Percentiles rank a stretch among this genome's conserved stretches.
These are phyloP conservation scores for Nephila pilipes DNA, from an alignment of 1,140 invertebrate species.

Conservation along the genomic window DNA sequence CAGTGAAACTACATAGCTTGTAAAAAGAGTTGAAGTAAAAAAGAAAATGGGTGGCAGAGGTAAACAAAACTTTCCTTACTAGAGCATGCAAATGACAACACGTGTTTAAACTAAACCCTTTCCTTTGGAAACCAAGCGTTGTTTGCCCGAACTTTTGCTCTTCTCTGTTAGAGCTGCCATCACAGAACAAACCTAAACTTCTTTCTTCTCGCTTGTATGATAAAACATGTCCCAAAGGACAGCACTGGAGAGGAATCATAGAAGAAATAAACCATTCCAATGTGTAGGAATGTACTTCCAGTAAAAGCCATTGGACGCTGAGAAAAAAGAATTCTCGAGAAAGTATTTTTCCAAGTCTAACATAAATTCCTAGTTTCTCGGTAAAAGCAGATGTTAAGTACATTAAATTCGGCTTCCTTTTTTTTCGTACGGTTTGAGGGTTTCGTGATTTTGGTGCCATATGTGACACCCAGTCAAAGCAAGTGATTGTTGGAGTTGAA, in stretches of 20 bases:
- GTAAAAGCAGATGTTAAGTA: constrained; percentile 2
- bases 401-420: constrained; percentile 7
- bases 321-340: not conserved
- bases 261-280: constrained; percentile 30
- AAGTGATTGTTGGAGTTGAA: not conserved
- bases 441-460: not conserved
- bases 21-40: not conserved
- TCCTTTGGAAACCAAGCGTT: not conserved
- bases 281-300: not conserved
- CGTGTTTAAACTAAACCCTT: constrained; percentile 25
- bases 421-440: not conserved
- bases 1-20: not conserved
- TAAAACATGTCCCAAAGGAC: not conserved
- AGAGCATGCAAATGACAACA: constrained; percentile 22
- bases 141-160: not conserved
- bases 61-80: constrained; percentile 13
- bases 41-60: not conserved
- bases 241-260: not conserved
- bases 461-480: constrained; percentile 11
- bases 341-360: constrained; percentile 21
- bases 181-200: constrained; percentile 8
- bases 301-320: not conserved
- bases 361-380: not conserved
- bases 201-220: not conserved
- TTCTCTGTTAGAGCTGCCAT: not conserved